A percentile compares a stretch with the other conserved stretches of the same genome.
These are phyloP conservation scores for Oreohelix idahoensis DNA, from an alignment of 1,140 invertebrate genomes.

Conservation along the genomic window DNA sequence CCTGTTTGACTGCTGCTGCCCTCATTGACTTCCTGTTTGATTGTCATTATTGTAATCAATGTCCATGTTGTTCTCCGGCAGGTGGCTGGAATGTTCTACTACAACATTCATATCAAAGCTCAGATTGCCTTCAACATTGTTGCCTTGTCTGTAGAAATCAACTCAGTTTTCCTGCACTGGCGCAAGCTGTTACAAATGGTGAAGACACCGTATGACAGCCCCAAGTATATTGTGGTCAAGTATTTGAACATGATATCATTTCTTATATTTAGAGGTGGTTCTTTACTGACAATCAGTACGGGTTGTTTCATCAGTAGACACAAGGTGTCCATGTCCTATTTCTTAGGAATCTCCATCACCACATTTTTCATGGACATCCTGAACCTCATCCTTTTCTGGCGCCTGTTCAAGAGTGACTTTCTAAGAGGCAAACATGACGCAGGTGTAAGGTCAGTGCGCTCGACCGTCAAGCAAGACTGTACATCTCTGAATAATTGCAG, in stretches of 20 bases:
- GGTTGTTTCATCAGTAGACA: conserved; percentile 51
- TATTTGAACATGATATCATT: conserved; percentile 63
- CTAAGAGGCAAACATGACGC: conserved; percentile 37
- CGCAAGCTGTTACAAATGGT: conserved; percentile 67
- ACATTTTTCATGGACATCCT: conserved; percentile 65
- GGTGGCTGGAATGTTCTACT: conserved; percentile 68
- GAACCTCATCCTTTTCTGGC: conserved; percentile 64
- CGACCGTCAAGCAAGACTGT: not conserved
- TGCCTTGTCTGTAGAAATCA: conserved; percentile 66
- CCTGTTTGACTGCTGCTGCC: no score
- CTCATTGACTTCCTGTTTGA: no score
- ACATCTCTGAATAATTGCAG: not conserved
- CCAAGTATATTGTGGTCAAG: conserved; percentile 53
- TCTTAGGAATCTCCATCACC: conserved; percentile 42
- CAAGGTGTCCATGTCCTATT: conserved; percentile 53
- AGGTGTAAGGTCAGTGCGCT: not conserved
- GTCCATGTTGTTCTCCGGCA: conserved; percentile 55
- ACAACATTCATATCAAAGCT: conserved; percentile 57
- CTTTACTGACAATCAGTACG: conserved; percentile 51
- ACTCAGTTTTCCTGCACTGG: conserved; percentile 69
- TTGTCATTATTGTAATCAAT: no score
- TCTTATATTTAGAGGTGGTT: conserved; percentile 55
- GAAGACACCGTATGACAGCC: conserved; percentile 50
- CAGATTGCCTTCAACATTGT: conserved; percentile 66
- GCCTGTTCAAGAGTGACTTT: conserved; percentile 65